Evolutionary conservation across 2,888 invertebrate genomes (phyloP).

Genomic region (Drosophila bunnanda): DNA sequence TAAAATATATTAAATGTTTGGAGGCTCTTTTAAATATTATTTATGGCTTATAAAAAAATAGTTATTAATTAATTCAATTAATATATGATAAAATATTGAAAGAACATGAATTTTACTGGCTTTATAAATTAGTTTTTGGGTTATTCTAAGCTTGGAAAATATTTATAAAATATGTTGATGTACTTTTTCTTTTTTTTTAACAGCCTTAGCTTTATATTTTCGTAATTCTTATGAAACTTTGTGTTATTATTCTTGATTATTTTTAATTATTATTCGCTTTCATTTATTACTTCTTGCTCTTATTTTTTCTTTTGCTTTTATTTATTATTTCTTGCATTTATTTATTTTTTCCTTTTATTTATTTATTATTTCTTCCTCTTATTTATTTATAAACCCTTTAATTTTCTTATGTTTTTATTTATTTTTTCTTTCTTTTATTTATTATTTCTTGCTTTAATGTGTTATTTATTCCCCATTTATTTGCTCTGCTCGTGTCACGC

Average conservation of each 20-base stretch:
- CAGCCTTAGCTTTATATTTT: no score
- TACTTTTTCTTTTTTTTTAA: accelerated
- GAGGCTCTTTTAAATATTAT: not conserved
- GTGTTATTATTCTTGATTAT: not conserved
- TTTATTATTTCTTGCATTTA: not conserved
- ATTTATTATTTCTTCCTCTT: no score
- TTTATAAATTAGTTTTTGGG: not conserved
- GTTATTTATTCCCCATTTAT: not conserved
- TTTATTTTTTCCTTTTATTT: not conserved
- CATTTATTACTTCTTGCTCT: accelerated
- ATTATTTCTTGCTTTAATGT: not conserved
- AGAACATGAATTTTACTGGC: no score
- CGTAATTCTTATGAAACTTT: not conserved
- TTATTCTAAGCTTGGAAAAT: not conserved
- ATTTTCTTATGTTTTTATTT: not conserved
- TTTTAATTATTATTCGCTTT: not conserved
- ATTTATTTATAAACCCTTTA: no score
- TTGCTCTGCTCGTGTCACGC: constrained; percentile 5
- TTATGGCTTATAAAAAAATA: no score
- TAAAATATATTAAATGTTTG: no score
- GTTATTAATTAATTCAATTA: no score
- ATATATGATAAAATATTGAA: no score
- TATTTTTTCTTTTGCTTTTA: no score
- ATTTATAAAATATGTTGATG: not conserved
- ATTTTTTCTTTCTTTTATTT: no score